Percentiles rank a stretch among this genome's conserved stretches.
Conservation (phyloP, 2,113 vertebrate genomes). For the Furnarius figulus region DNA sequence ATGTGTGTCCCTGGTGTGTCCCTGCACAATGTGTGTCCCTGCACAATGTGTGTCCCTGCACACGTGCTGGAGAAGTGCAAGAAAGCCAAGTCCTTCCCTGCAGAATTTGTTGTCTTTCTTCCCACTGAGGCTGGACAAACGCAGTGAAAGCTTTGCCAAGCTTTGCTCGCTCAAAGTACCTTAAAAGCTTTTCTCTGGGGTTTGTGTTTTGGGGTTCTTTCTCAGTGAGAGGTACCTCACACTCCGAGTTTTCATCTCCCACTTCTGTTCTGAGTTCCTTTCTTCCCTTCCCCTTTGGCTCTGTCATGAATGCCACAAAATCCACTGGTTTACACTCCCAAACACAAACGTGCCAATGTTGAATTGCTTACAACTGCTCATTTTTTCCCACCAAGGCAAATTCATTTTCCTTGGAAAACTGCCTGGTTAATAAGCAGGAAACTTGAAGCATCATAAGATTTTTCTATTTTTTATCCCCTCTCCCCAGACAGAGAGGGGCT, state of each 20-base stretch:
- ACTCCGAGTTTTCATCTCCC: neutral
- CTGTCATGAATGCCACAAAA: neutral
- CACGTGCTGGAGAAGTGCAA: neutral
- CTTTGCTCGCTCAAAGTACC: neutral
- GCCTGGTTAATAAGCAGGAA: neutral
- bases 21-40: neutral
- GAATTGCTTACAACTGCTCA: neutral
- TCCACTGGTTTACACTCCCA: neutral
- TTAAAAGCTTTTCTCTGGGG: neutral
- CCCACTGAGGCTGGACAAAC: neutral
- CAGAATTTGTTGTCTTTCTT: neutral
- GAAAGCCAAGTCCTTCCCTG: neutral
- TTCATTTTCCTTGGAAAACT: constrained; percentile 17
- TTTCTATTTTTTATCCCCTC: neutral
- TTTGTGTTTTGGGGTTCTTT: neutral
- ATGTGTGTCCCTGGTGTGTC: too few species aligned
- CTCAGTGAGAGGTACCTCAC: neutral
- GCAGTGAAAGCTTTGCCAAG: neutral
- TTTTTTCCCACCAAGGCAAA: neutral
- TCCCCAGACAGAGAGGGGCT: neutral
- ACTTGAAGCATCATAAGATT: neutral
- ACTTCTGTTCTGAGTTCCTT: neutral
- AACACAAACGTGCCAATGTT: neutral
- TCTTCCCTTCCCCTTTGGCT: neutral
- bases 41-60: neutral